Evolutionary conservation across 2,888 invertebrate genomes (phyloP), one percentile per base, ranked within the genome.

Genomic region (Lasioglossum lativentre): DNA sequence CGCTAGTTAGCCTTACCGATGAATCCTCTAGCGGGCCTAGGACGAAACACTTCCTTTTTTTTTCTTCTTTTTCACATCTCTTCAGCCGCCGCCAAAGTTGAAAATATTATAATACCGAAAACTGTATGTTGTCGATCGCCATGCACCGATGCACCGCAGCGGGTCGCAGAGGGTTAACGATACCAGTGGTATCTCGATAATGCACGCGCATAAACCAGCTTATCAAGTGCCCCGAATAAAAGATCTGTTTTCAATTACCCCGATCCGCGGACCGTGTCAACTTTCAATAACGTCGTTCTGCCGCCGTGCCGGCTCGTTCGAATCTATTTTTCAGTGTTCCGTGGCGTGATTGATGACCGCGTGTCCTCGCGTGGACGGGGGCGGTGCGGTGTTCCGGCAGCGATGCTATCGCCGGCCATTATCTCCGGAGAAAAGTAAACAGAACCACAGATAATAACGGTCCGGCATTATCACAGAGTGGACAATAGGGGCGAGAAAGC

Each of bases 361-460:
- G 1, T 38, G 63, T 63, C 47, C 45, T 40, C 78, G 71, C 59
- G 4, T 47, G 27, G 2, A 30, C 63, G n/a, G n/a, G n/a, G n/a
- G n/a, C n/a, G n/a, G 10, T 23, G 6, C 56, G 12, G 42, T 23
- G 68, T 80, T 52, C 47, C n/a, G 40, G 45, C 40, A 23, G 59
- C 71, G 66, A 71, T 6, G n/a, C n/a, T 40, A 63, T 63, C 82
- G 66, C 66, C 66, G 76, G 82, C 38, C 76, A 87, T 88, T 88
- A 89, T 80, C 81, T 75, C 30, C 34, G 45, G 71, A 72, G 78
- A 70, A 83, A 78, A 82, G 66, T 63, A 75, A 89, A 85, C 84
- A 83, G 80, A 78, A 86, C 80, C 47, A 80, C 45, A 82, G 88
- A 90, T 89, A 88, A 86, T 86, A 83, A 85, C 75, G 81, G 12